phyloP scores from a whole-genome alignment of 2,113 vertebrate genomes.

The Nycticebus coucang region DNA sequence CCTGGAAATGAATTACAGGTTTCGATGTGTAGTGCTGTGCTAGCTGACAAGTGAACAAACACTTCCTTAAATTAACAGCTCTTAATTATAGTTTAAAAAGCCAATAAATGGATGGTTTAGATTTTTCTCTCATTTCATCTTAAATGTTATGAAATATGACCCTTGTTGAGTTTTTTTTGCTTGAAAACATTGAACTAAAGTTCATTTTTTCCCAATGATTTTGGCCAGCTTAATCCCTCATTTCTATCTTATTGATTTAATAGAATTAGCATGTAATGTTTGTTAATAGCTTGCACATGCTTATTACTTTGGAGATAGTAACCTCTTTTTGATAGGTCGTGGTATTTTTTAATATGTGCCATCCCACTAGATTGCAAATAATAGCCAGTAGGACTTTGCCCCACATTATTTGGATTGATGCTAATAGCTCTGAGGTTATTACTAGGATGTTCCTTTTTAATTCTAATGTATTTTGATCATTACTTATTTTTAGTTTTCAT shows the following conservation, averaged over 20 bases:
- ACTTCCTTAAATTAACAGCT: constrained; percentile 49
- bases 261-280: neutral
- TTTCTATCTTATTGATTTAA: neutral
- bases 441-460: constrained; percentile 28
- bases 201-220: neutral
- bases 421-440: constrained; percentile 34
- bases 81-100: constrained; percentile 52
- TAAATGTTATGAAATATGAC: constrained; percentile 56
- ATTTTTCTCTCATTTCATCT: constrained; percentile 59
- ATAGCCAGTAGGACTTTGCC: neutral
- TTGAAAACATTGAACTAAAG: constrained; percentile 36
- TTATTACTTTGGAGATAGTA: constrained; percentile 22
- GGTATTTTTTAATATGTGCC: neutral
- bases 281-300: neutral
- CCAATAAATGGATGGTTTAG: constrained; percentile 46
- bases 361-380: neutral
- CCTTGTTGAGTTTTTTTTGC: neutral
- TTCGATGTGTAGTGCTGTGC: neutral
- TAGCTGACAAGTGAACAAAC: constrained; percentile 43
- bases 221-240: neutral
- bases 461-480: constrained; percentile 45
- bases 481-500: constrained; percentile 65
- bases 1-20: constrained; percentile 29
- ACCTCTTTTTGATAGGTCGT: constrained; percentile 20
- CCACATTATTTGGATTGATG: neutral